A percentile compares a stretch with the other conserved stretches of the same genome.
phyloP scores from a whole-genome alignment of 2,113 vertebrate species.

The Cichladusa arquata region DNA sequence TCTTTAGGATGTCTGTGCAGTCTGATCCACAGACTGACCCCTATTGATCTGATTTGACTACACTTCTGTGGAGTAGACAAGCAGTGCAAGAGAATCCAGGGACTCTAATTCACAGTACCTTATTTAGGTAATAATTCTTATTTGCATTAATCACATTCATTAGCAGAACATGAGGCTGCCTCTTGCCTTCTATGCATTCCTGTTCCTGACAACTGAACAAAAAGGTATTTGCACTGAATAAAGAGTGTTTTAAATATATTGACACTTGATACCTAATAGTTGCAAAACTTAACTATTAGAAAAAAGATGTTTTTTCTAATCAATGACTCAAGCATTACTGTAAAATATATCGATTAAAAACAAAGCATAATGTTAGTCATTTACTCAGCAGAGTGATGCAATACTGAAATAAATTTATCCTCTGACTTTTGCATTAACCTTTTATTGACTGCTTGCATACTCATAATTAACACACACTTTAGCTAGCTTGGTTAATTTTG shows the following conservation, averaged over 20 bases:
- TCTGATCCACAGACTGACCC: background rate
- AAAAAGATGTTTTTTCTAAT: constrained; percentile 75
- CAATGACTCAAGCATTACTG: constrained; percentile 93
- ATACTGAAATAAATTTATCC: constrained; percentile 97
- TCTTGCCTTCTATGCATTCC: background rate
- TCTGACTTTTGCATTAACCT: constrained; percentile 99
- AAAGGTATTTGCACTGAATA: background rate
- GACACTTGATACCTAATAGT: constrained; percentile 54
- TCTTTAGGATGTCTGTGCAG: background rate
- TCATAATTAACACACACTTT: constrained; percentile 99
- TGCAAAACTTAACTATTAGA: constrained; percentile 59
- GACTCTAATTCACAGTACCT: background rate
- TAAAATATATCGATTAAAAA: constrained; percentile 98
- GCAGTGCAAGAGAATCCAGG: background rate
- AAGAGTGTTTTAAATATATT: constrained; percentile 6
- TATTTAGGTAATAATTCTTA: constrained; percentile 2
- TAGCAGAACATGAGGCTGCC: rapidly evolving
- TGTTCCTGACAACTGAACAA: background rate
- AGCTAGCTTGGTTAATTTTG: constrained; percentile 97
- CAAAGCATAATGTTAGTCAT: constrained; percentile 88
- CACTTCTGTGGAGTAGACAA: background rate
- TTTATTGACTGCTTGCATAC: constrained; percentile 99
- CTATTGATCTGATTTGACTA: constrained; percentile 19
- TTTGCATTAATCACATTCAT: constrained; percentile 12
- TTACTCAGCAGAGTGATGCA: constrained; percentile 94